Evolutionary conservation across 2,113 vertebrate genomes (phyloP), one percentile per base, ranked within the genome.

Genomic region (Austrofundulus limnaeus): DNA sequence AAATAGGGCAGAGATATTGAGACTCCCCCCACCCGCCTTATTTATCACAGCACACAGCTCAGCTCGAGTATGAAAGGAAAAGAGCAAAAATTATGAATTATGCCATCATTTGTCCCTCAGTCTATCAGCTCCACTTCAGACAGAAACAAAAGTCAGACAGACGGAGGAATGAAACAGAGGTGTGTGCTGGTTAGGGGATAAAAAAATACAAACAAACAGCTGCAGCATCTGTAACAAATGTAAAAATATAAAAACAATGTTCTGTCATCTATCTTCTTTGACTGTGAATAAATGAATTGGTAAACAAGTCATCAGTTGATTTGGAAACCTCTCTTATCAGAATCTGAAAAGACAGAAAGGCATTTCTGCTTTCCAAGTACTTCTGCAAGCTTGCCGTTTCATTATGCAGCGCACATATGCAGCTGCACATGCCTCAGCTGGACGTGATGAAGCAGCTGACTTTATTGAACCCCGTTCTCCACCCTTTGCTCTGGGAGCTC

Each of bases 1-100:
- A 89, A 89, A 85, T 88, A 85, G 88, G 82, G 84, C 84, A 84
- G 82, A 81, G 75, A 86, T 81, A 85, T 47, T 68, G 83, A 88
- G 86, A 88, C 83, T 76, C 58, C 57, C 61, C 66, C 61, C 66
- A 54, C 66, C n/a, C 10, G 37, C 67, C 68, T 66, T 80, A 81
- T 87, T 84, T 66, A 85, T 83, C 82, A 86, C 70, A 74, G 59
- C 81, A 72, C 50, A 0, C 65, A 69, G 56, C 41, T 50, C 55
- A 79, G 66, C n/a, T 48, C 69, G 55, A 78, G 80, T 8, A 10
- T 9, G 10, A 34, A 34, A 2, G 31, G 64, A 70, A 24, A 46
- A 70, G 66, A 61, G 49, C 73, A 73, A 78, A 68, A 47, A 28
- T 81, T 59, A 80, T 78, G 75, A 86, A 80, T 63, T 54, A 66